A percentile compares a stretch with the other conserved stretches of the same genome.
Conservation (phyloP, 2,113 vertebrate genomes). For the Nannospalax galili region DNA sequence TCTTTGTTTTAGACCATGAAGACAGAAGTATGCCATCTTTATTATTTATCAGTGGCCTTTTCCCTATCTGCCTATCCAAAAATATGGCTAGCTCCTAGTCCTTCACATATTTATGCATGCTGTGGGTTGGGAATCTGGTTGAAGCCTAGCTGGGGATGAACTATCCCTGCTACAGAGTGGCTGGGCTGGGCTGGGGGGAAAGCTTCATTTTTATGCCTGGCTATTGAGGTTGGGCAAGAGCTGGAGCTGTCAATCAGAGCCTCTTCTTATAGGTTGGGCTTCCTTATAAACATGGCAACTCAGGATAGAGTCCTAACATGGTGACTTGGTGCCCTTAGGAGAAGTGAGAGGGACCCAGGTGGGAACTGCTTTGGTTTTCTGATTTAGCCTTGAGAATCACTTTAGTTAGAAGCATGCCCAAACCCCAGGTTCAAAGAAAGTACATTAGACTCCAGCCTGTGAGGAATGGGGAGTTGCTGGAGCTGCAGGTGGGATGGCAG, state of each 20-base stretch:
- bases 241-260: neutral
- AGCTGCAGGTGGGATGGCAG: no score
- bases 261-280: neutral
- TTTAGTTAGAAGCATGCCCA: neutral
- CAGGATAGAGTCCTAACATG: neutral
- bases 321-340: neutral
- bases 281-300: neutral
- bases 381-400: neutral
- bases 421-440: neutral
- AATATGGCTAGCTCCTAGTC: no score
- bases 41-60: no score
- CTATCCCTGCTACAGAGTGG: neutral
- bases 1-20: no score
- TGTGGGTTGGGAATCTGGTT: neutral
- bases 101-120: neutral
- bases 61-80: no score
- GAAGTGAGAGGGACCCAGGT: neutral
- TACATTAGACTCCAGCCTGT: neutral
- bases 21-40: no score
- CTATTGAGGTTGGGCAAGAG: neutral
- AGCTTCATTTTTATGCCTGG: neutral
- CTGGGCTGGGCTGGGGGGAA: neutral
- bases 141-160: neutral
- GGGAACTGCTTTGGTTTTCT: conserved; percentile 5
- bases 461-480: no score